These are phyloP conservation scores for Dicyrtomina minuta DNA, from an alignment of 2,888 invertebrate species.

Conservation along the genomic window DNA sequence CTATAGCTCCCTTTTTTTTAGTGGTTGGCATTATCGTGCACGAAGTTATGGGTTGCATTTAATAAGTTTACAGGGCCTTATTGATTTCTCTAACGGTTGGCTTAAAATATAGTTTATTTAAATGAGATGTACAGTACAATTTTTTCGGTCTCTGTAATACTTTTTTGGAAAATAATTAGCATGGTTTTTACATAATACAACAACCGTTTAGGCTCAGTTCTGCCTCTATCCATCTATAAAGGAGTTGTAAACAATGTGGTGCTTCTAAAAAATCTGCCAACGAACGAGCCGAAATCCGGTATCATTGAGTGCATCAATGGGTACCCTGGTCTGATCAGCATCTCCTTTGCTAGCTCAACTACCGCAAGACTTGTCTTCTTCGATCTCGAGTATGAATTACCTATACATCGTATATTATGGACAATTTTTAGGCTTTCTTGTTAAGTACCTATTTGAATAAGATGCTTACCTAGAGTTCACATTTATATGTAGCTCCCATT, in stretches of 20 bases:
- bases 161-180: no score
- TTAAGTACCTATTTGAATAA: neutral
- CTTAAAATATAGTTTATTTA: no score
- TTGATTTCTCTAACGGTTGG: no score
- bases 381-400: slow-evolving; percentile 47
- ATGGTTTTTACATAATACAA: no score
- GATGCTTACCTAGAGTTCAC: neutral
- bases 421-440: neutral
- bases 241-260: slow-evolving; percentile 49
- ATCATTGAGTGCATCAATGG: slow-evolving; percentile 43
- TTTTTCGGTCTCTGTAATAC: no score
- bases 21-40: no score
- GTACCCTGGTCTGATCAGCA: slow-evolving; percentile 42
- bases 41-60: no score
- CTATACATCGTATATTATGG: no score
- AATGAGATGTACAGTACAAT: no score
- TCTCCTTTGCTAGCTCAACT: slow-evolving; percentile 41
- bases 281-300: slow-evolving; percentile 41
- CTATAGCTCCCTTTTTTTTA: no score
- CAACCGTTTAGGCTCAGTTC: slow-evolving; percentile 38
- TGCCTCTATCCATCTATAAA: slow-evolving; percentile 49
- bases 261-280: slow-evolving; percentile 47
- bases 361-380: slow-evolving; percentile 48
- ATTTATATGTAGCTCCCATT: no score
- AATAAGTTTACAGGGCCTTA: no score